phyloP scores from a whole-genome alignment of 2,797 vertebrate genomes.

The Perodicticus potto region DNA sequence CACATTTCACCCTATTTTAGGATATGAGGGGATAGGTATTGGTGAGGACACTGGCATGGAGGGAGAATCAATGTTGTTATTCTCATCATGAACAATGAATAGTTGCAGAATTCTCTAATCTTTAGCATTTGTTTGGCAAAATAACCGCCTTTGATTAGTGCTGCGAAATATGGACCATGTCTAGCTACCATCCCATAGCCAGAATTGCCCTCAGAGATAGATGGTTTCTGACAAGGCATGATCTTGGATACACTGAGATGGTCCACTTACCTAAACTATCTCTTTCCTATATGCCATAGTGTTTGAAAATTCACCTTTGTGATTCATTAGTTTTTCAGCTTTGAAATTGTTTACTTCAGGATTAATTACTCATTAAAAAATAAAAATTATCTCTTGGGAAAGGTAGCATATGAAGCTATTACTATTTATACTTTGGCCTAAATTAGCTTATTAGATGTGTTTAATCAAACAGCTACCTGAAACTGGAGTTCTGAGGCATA shows the following conservation, averaged over 20 bases:
- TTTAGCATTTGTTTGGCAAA: constrained; percentile 61
- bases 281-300: background rate
- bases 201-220: background rate
- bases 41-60: background rate
- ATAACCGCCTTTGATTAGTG: background rate
- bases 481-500: background rate
- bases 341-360: background rate
- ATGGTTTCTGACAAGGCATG: background rate
- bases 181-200: background rate
- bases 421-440: constrained; percentile 8
- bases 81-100: background rate
- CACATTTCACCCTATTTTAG: background rate
- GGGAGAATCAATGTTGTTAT: background rate
- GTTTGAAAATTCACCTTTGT: constrained; percentile 13
- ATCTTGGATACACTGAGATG: background rate
- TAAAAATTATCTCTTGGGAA: constrained; percentile 43
- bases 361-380: background rate
- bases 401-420: background rate
- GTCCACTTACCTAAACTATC: background rate
- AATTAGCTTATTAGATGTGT: constrained; percentile 32
- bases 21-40: background rate
- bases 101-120: background rate
- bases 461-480: constrained; percentile 12
- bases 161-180: background rate
- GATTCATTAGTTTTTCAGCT: constrained; percentile 3